Conservation (phyloP, 2,113 vertebrate species). For the Saccopteryx leptura region DNA sequence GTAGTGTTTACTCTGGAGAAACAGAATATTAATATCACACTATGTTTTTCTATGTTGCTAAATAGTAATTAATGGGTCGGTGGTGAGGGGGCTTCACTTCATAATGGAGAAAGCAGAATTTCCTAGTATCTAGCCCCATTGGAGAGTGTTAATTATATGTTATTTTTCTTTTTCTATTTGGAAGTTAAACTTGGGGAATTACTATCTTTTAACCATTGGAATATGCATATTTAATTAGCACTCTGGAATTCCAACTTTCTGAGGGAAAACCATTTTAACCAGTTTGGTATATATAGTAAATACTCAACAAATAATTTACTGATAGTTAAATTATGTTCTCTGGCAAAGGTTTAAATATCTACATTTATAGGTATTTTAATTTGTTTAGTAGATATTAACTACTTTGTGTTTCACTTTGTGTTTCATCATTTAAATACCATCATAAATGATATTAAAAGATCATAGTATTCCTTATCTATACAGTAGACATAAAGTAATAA, state of each 20-base stretch:
- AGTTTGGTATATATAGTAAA: neutral
- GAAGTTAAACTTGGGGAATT: neutral
- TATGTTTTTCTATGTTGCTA: too few relatives aligned
- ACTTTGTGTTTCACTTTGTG: neutral
- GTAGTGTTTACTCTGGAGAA: too few relatives aligned
- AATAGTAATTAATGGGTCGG: too few relatives aligned
- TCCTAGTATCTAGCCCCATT: neutral
- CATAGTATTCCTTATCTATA: neutral
- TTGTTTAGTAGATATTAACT: neutral
- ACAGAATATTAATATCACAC: too few relatives aligned
- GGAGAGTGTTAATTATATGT: neutral
- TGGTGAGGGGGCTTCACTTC: neutral
- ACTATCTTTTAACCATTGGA: neutral
- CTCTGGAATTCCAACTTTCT: neutral
- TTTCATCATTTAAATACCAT: neutral
- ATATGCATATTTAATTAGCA: neutral
- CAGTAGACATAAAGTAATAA: neutral
- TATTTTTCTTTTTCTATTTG: neutral
- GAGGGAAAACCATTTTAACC: neutral
- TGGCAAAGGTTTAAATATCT: neutral
- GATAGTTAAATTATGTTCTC: neutral
- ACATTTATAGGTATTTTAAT: neutral
- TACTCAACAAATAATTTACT: neutral
- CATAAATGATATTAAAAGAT: neutral
- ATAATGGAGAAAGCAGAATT: neutral